Percentiles rank a stretch among this genome's conserved stretches.
phyloP scores from a whole-genome alignment of 2,888 invertebrate genomes.

The Argyresthia goedartella region DNA sequence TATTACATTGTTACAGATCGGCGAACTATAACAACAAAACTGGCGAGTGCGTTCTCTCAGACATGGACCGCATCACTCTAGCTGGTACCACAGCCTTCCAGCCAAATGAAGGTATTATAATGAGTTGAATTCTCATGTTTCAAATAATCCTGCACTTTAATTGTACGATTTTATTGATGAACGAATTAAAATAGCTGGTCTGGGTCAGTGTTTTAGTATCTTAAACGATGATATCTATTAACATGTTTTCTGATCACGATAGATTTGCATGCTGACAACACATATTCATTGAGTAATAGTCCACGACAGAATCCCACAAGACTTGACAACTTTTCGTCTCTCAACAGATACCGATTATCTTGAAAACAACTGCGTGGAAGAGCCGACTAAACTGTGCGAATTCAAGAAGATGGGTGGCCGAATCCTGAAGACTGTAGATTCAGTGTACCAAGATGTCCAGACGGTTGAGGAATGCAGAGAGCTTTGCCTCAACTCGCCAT shows the following conservation, averaged over 20 bases:
- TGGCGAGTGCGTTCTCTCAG: slow-evolving; percentile 88
- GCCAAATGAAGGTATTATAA: slow-evolving; percentile 68
- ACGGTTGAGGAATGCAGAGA: slow-evolving; percentile 90
- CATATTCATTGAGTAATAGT: no score
- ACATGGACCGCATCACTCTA: slow-evolving; percentile 92
- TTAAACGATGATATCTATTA: neutral
- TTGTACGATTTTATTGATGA: neutral
- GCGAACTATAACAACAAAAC: slow-evolving; percentile 90
- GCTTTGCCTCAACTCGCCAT: slow-evolving; percentile 89
- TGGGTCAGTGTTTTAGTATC: neutral
- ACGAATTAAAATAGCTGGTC: neutral
- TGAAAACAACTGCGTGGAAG: slow-evolving; percentile 94
- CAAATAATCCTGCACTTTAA: neutral
- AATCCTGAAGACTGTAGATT: slow-evolving; percentile 93
- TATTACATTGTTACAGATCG: slow-evolving; percentile 77
- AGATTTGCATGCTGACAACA: no score
- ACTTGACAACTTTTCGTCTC: neutral
- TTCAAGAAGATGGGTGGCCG: slow-evolving; percentile 91
- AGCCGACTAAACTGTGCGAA: slow-evolving; percentile 94
- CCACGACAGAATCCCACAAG: no score
- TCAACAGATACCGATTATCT: slow-evolving; percentile 79
- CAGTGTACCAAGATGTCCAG: slow-evolving; percentile 90
- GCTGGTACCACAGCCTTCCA: slow-evolving; percentile 86
- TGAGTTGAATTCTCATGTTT: slow-evolving; percentile 2
- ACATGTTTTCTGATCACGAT: neutral